Evolutionary conservation across 2,113 vertebrate genomes (phyloP).

Genomic region (Barbus barbus): DNA sequence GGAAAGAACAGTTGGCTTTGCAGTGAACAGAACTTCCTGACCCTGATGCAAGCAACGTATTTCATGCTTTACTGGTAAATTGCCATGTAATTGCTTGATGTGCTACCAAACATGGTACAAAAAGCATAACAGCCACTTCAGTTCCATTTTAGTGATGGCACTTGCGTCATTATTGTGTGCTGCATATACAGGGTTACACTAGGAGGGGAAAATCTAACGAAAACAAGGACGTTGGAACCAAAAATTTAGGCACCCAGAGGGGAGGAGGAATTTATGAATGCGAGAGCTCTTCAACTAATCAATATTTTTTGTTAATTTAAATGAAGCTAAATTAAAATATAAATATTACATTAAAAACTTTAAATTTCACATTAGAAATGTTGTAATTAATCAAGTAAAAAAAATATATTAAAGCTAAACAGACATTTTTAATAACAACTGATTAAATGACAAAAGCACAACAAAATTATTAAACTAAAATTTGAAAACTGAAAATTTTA

Average conservation of each 20-base stretch:
- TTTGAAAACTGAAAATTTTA: too few species aligned
- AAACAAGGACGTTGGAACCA: neutral
- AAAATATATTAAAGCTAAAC: too few species aligned
- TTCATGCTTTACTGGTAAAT: neutral
- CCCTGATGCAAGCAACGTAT: neutral
- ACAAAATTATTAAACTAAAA: too few species aligned
- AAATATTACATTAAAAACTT: neutral
- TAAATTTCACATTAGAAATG: too few species aligned
- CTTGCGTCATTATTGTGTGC: neutral
- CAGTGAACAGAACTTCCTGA: neutral
- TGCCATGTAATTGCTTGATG: neutral
- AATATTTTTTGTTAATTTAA: too few species aligned
- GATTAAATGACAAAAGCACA: too few species aligned
- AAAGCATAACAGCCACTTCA: constrained; percentile 20
- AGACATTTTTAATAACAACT: too few species aligned
- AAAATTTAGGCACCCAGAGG: neutral
- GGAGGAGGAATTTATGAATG: neutral
- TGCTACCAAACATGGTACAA: neutral
- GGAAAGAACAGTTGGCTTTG: neutral
- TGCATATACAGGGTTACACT: neutral
- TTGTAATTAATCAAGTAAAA: too few species aligned
- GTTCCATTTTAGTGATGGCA: neutral
- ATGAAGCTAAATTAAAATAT: too few species aligned
- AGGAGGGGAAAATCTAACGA: neutral
- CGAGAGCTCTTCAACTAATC: neutral